These are phyloP conservation scores for Syrmaticus mikado DNA, from an alignment of 2,113 vertebrate species.

Conservation along the genomic window DNA sequence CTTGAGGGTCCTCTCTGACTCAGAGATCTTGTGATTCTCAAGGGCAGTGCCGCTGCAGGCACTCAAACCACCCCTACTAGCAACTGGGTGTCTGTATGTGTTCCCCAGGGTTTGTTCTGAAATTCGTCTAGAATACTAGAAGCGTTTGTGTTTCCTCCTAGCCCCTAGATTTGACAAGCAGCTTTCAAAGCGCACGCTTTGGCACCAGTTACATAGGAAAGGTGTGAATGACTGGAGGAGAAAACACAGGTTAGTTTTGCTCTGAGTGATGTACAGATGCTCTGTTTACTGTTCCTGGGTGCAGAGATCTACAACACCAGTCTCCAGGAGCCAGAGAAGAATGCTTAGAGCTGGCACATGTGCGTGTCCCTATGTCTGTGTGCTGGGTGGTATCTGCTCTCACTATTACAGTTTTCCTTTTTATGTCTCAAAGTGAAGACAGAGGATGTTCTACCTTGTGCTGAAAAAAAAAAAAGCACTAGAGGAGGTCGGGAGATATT, in stretches of 20 bases:
- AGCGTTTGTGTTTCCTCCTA: constrained; percentile 21
- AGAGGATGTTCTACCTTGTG: constrained; percentile 8
- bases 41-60: not conserved
- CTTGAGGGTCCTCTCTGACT: not conserved
- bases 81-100: fast-evolving
- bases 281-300: not conserved
- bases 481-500: constrained; percentile 57
- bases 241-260: constrained; percentile 7
- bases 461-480: constrained; percentile 16
- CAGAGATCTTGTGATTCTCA: not conserved
- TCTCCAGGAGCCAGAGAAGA: not conserved
- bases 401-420: not conserved
- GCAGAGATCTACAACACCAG: not conserved
- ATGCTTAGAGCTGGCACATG: fast-evolving
- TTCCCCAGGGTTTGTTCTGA: not conserved
- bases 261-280: constrained; percentile 3
- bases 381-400: not conserved
- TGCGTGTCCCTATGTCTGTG: not conserved
- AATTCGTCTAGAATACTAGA: not conserved
- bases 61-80: not conserved
- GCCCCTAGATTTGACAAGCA: not conserved
- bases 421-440: not conserved
- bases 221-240: constrained; percentile 45
- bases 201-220: constrained; percentile 9
- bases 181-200: not conserved